Base-by-base conservation (phyloP, 2,113 vertebrate genomes). In the Chionodraco myersi region DNA sequence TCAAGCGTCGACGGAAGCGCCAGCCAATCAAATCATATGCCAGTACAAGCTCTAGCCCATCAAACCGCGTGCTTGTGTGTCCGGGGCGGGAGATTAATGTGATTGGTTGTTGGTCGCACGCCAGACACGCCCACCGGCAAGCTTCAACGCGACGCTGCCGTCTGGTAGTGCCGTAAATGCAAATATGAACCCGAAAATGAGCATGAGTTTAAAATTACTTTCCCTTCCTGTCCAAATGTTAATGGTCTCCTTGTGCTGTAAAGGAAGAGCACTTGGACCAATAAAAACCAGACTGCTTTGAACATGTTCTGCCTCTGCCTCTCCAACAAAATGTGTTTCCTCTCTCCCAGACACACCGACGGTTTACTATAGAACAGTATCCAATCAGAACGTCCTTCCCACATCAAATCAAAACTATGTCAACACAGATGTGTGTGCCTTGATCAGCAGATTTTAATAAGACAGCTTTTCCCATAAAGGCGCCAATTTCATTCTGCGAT, bases 201-300 rank as follows among this genome's bases (percentile, higher is more conserved):
- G 21, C 21, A 21, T 21, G 21, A 21, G 21, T 21, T 21, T 21
- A 21, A 21, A 21, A 21, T 18, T 41, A 18, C 58, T 10, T 41
- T 60, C 34, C 3, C 26, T 15, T 30, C 26, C 26, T 21, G 10
- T 16, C 5, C 9, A 34, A 34, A 13, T 30, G 10, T 61, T n/a
- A 61, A 44, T 61, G 59, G 16, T 11, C 26, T 3, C 18, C 6
- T 45, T 23, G n/a, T 21, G 18, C 44, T 47, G n/a, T 15, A 23
- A 11, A 63, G 14, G n/a, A 63, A 21, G 11, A 63, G 60, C 41
- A 21, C n/a, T 62, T 62, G 21, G 36, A 63, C 61, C n/a, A 63
- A 47, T 47, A 9, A 6, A 30, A 63, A 47, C 36, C n/a, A 11
- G 15, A 3, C 30, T 58, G 12, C 23, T 58, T 8, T 30, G 6